phyloP scores from a whole-genome alignment of 2,888 invertebrate species.

The Xanthorhoe designata region DNA sequence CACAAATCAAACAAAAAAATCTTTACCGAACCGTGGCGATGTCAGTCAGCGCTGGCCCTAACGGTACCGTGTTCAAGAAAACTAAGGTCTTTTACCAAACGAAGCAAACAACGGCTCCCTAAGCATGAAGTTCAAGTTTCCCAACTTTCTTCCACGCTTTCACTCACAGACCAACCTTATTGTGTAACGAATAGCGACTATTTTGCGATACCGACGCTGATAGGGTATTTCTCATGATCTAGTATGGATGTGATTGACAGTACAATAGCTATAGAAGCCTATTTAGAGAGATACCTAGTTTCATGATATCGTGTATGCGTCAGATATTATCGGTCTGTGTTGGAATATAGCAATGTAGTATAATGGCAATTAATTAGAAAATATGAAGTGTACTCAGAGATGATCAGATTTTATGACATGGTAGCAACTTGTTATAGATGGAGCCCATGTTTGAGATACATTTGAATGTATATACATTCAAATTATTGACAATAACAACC shows the following conservation, averaged over 20 bases:
- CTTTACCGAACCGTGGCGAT: too few relatives aligned
- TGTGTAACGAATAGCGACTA: slow-evolving; percentile 3
- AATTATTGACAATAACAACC: too few relatives aligned
- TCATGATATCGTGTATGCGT: not conserved
- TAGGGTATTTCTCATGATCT: slow-evolving; percentile 20
- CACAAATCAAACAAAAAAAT: too few relatives aligned
- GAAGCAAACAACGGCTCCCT: slow-evolving; percentile 41
- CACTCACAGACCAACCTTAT: slow-evolving; percentile 29
- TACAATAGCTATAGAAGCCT: slow-evolving; percentile 41
- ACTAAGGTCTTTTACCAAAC: slow-evolving; percentile 22
- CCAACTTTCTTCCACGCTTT: slow-evolving; percentile 40
- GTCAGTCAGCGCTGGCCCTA: too few relatives aligned
- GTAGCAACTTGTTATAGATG: too few relatives aligned
- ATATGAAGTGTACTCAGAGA: too few relatives aligned
- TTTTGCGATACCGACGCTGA: slow-evolving; percentile 9
- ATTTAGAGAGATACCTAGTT: slow-evolving; percentile 35
- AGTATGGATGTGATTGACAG: slow-evolving; percentile 45
- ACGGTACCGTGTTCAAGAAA: not conserved
- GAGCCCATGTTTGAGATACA: too few relatives aligned
- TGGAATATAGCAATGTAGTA: too few relatives aligned
- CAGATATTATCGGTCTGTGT: not conserved
- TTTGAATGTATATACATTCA: too few relatives aligned
- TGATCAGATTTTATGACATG: too few relatives aligned
- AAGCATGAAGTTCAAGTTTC: slow-evolving; percentile 46
- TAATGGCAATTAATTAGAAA: too few relatives aligned